Evolutionary conservation across 2,797 vertebrate species (phyloP).

Genomic region (Mastacembelus armatus): DNA sequence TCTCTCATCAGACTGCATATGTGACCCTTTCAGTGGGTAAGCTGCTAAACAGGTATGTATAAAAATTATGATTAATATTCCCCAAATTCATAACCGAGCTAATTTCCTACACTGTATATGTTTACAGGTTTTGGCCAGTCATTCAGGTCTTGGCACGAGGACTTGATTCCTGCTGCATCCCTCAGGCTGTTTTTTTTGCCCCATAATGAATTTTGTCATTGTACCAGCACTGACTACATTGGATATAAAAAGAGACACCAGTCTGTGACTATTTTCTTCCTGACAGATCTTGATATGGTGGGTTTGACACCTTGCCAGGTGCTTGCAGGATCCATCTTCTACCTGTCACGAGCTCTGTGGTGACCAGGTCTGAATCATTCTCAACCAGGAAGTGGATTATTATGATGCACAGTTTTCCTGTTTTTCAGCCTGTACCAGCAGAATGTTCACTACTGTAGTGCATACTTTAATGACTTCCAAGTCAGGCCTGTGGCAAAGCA

Average conservation of each 20-base stretch:
- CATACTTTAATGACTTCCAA: constrained; percentile 19
- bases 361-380: constrained; percentile 36
- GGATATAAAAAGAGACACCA: constrained; percentile 39
- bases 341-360: constrained; percentile 24
- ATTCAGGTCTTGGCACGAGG: constrained; percentile 31
- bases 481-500: constrained; percentile 11
- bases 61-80: no score
- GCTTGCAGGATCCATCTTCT: constrained; percentile 21
- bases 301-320: constrained; percentile 48
- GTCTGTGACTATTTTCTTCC: constrained; percentile 23
- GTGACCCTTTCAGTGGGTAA: no score
- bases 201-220: constrained; percentile 41
- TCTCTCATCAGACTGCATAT: no score
- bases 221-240: constrained; percentile 26
- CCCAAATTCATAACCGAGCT: background rate
- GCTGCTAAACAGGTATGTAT: no score
- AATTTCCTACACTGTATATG: background rate
- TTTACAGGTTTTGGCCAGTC: constrained; percentile 25
- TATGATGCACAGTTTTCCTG: background rate
- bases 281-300: constrained; percentile 42
- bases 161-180: constrained; percentile 10
- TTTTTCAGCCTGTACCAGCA: constrained; percentile 12
- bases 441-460: background rate
- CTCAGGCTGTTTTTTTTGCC: constrained; percentile 24
- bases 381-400: constrained; percentile 36